Conservation (phyloP, 2,113 vertebrate genomes). For the Vulpes vulpes region DNA sequence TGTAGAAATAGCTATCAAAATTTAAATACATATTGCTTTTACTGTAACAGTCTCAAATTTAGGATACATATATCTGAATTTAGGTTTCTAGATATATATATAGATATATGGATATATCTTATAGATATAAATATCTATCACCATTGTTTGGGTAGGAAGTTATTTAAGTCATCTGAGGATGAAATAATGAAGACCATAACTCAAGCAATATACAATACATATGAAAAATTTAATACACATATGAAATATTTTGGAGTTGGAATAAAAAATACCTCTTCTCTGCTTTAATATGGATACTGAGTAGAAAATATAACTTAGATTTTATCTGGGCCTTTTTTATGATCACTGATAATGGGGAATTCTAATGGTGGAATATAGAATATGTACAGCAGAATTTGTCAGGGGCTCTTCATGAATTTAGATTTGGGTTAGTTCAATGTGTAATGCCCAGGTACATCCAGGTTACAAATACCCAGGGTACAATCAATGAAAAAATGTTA, state of each 20-base stretch:
- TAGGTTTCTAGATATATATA: not conserved
- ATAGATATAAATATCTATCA: not conserved
- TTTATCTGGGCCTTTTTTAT: not conserved
- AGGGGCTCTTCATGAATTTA: not conserved
- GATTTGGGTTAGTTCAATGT: not conserved
- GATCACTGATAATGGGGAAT: not conserved
- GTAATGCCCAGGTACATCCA: not conserved
- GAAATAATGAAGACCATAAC: not conserved
- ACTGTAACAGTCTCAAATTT: not conserved
- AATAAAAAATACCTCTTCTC: not conserved
- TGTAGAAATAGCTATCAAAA: not conserved
- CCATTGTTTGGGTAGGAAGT: not conserved
- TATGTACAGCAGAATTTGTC: not conserved
- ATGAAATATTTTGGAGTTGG: not conserved
- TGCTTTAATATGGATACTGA: not conserved
- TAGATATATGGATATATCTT: not conserved
- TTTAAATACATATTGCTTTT: not conserved
- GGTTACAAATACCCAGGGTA: not conserved
- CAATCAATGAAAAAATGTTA: not conserved
- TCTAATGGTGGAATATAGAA: not conserved
- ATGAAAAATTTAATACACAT: not conserved
- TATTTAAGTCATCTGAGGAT: not conserved
- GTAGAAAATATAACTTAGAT: not conserved
- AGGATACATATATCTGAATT: not conserved
- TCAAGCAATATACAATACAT: not conserved